Evolutionary conservation across 1,140 invertebrate species (phyloP), one percentile per base, ranked within the genome.

Genomic region (Nasonia giraulti): DNA sequence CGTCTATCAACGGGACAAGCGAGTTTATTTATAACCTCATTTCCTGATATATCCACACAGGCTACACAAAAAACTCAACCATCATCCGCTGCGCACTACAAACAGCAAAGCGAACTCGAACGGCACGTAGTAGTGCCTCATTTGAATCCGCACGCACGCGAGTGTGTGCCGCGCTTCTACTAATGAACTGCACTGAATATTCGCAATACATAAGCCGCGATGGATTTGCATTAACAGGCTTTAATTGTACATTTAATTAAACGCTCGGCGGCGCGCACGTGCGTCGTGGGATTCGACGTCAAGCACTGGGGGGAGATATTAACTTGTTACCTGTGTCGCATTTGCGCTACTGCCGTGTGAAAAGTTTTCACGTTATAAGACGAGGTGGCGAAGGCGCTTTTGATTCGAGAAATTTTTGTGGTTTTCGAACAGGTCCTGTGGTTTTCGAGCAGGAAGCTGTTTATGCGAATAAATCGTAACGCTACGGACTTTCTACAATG

Each of bases 221-320:
- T 68, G 69, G 12, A 85, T 85, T 85, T 85, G 80, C 80, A 85
- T 82, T 71, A 82, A 75, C 80, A 77, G 31, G 62, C 14, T 76
- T 69, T 85, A 69, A 85, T 81, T 82, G 78, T 68, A 47, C 7
- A 47, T 85, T 85, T 69, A 81, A 81, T 85, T 76, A 76, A 81
- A 81, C 27, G 55, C 37, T 74, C 2, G 55, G 27, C n/a, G 2
- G 27, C 27, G n/a, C 76, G n/a, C 76, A 17, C n/a, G 75, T 50
- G 12, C 20, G 17, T 40, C 17, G 17, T 6, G 17, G 55, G 20
- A 62, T 62, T 62, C 5, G 17, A 44, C 6, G 40, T 44, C 40
- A 2, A 27, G 40, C 40, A 7, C 8, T 8, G 7, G 23, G 11
- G 10, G 12, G 66, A 62, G 27, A 11, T 79, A 73, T 71, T 33